Percentiles rank a stretch among this genome's conserved stretches.
phyloP scores from a whole-genome alignment of 1,140 invertebrate species.

The Meloidogyne floridensis region DNA sequence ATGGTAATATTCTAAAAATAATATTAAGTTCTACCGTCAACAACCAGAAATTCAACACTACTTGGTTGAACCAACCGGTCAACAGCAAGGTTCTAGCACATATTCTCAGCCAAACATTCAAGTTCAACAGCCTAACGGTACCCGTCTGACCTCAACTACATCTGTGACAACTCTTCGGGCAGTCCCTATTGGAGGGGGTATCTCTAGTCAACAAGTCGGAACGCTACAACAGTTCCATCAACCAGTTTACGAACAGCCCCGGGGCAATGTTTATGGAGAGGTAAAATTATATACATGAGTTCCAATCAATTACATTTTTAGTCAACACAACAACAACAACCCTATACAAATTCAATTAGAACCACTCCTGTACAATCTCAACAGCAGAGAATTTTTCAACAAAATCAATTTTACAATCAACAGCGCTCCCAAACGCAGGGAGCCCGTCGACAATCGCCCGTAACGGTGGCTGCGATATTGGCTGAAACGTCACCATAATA shows the following conservation, averaged over 20 bases:
- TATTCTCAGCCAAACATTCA: neutral
- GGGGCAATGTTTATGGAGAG: neutral
- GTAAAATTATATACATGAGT: neutral
- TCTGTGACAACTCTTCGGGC: neutral
- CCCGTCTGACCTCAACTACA: neutral
- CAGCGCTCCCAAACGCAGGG: conserved; percentile 11
- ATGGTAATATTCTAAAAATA: neutral
- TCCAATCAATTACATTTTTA: neutral
- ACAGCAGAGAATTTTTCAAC: conserved; percentile 5
- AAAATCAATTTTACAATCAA: conserved; percentile 1
- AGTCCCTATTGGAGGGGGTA: neutral
- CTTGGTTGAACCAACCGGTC: neutral
- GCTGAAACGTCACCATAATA: conserved; percentile 10
- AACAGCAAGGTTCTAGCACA: neutral
- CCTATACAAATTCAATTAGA: neutral
- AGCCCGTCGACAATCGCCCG: neutral
- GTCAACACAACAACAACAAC: neutral
- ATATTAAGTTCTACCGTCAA: conserved; percentile 1
- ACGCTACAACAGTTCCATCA: neutral
- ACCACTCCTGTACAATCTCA: neutral
- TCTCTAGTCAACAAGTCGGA: neutral
- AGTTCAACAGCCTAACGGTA: neutral
- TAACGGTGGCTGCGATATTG: neutral
- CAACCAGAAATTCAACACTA: conserved; percentile 12
- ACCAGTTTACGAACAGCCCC: neutral